Evolutionary conservation across 2,888 invertebrate genomes (phyloP), one percentile per base, ranked within the genome.

Genomic region (Protonemura montana): DNA sequence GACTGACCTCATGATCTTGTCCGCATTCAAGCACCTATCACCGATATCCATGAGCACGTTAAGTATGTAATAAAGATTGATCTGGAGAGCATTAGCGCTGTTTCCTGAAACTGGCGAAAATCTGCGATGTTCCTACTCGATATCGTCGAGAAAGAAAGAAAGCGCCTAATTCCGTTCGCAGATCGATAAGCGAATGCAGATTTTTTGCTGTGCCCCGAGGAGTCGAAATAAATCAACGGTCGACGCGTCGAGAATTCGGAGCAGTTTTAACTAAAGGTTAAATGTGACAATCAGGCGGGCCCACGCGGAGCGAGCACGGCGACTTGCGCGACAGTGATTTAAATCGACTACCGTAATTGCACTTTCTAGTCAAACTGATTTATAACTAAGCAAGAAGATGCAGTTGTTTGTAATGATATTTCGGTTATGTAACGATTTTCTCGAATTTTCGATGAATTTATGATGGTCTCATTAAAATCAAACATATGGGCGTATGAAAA

Each of bases 11-110:
- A 21, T 59, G 59, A 59, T 59, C 59, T 59, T 59, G 59, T 13
- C 59, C 16, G 13, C 21, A 13, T 59, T 59, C 21, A 10, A 16
- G 59, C 13, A 59, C 59, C 21, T 59, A 59, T 59, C 59, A 59
- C 13, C 59, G 35, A 59, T 59, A 59, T 35, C 35, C 35, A 35
- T 35, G n/a, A 41, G 13, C 59, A 59, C 13, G 59, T 21, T 59
- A 59, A 59, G 59, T 59, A 59, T 59, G 59, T 59, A 59, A 59
- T 59, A 59, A 59, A 59, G 59, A 59, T 59, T 59, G 59, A 59
- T 59, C 59, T 59, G 59, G 1, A 21, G 59, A 59, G 13, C 3
- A 35, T 35, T 35, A n/a, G n/a, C n/a, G n/a, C 21, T 16, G 59
- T 59, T 59, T 59, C 59, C 59, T 59, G 59, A 59, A 59, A 59